Conservation (phyloP, 2,888 invertebrate genomes). For the Hypercompe scribonia region DNA sequence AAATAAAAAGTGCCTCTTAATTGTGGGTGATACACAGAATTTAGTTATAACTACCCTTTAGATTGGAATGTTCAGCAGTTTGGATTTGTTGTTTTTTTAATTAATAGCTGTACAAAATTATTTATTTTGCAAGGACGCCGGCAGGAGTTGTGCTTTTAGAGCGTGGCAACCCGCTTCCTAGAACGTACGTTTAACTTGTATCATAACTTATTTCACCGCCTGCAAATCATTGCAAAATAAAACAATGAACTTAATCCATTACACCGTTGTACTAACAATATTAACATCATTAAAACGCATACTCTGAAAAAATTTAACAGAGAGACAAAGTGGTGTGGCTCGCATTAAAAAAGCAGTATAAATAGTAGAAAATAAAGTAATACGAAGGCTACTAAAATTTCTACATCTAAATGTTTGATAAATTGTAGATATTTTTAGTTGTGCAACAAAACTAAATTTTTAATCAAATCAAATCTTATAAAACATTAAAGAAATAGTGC, state of each 20-base stretch:
- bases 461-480: neutral
- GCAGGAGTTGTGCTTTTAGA: slow-evolving; percentile 84
- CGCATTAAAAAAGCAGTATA: neutral
- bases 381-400: neutral
- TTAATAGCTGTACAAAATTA: slow-evolving; percentile 43
- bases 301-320: neutral
- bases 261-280: slow-evolving; percentile 3
- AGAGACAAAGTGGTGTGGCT: neutral
- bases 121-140: slow-evolving; percentile 76
- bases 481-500: neutral
- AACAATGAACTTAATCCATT: neutral
- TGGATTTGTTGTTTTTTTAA: slow-evolving; percentile 10
- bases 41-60: neutral
- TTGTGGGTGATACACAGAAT: neutral
- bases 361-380: neutral
- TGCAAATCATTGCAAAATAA: slow-evolving; percentile 2
- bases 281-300: neutral
- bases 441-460: neutral
- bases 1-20: neutral
- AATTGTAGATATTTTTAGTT: neutral
- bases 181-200: slow-evolving; percentile 72
- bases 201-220: slow-evolving; percentile 44
- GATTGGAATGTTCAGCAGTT: neutral
- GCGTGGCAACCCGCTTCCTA: slow-evolving; percentile 71
- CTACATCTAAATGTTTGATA: neutral